phyloP scores from a whole-genome alignment of 2,113 vertebrate genomes.

The Zosterops japonicus region DNA sequence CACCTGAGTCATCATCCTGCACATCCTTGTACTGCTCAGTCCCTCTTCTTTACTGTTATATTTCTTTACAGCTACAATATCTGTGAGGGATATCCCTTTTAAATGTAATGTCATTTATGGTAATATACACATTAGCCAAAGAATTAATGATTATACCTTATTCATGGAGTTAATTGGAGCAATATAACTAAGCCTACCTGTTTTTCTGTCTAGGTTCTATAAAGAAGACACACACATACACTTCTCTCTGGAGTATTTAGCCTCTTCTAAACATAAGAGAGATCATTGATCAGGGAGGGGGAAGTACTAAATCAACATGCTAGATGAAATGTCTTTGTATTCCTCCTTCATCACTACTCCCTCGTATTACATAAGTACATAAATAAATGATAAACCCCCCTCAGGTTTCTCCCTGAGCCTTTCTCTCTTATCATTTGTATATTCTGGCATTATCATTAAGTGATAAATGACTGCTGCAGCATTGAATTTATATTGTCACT shows the following conservation, averaged over 20 bases:
- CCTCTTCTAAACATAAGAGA: neutral
- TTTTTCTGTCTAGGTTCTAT: neutral
- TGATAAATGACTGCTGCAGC: neutral
- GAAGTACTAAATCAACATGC: slow-evolving; percentile 4
- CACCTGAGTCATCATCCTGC: neutral
- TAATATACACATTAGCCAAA: neutral
- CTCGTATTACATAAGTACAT: neutral
- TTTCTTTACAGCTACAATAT: neutral
- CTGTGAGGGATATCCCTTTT: neutral
- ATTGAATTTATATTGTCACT: slow-evolving; percentile 17
- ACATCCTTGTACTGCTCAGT: neutral
- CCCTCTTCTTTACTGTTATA: neutral
- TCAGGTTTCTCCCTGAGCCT: neutral
- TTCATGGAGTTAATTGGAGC: neutral
- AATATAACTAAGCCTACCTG: neutral
- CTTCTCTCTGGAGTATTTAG: neutral
- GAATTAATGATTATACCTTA: neutral
- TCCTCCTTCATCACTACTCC: slow-evolving; percentile 3
- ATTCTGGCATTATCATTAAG: slow-evolving; percentile 2
- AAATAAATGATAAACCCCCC: slow-evolving; percentile 26
- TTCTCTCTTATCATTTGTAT: slow-evolving; percentile 26
- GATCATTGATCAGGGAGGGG: neutral
- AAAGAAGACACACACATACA: neutral
- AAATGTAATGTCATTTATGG: neutral
- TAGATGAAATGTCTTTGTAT: slow-evolving; percentile 19